These are phyloP conservation scores for Heliconius ethilla DNA, from an alignment of 2,888 invertebrate species.

Conservation along the genomic window DNA sequence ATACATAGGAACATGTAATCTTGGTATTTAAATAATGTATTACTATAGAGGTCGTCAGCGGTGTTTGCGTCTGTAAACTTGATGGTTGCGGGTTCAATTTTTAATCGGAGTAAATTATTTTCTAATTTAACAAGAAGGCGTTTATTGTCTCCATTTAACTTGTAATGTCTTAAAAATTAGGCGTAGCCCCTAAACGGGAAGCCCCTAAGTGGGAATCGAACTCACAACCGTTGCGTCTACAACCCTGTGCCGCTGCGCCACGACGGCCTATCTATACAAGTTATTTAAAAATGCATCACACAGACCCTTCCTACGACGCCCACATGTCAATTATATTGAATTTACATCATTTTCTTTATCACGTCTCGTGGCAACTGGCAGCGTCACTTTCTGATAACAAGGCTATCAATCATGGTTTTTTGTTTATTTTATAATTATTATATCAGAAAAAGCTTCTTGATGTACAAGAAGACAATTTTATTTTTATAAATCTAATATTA, in stretches of 20 bases:
- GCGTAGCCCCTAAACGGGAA: background rate
- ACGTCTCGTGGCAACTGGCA: background rate
- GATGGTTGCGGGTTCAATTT: background rate
- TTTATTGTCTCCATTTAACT: background rate
- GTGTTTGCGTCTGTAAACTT: background rate
- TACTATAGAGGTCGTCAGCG: background rate
- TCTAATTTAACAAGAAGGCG: background rate
- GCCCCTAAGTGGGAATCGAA: background rate
- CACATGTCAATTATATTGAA: slow-evolving; percentile 7
- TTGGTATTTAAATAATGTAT: background rate
- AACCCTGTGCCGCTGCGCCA: background rate
- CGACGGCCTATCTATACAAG: background rate
- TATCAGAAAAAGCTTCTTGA: background rate
- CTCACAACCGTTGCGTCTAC: background rate
- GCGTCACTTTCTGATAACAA: slow-evolving; percentile 4
- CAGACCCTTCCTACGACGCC: background rate
- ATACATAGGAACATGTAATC: background rate
- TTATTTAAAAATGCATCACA: background rate
- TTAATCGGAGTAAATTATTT: background rate
- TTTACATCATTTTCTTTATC: slow-evolving; percentile 19
- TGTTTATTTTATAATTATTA: background rate
- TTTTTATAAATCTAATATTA: background rate
- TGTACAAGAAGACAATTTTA: background rate
- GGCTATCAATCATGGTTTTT: slow-evolving; percentile 16
- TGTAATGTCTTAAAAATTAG: background rate